Evolutionary conservation across 2,888 invertebrate genomes (phyloP), one percentile per base, ranked within the genome.

Genomic region (Cheilosia vulpina): DNA sequence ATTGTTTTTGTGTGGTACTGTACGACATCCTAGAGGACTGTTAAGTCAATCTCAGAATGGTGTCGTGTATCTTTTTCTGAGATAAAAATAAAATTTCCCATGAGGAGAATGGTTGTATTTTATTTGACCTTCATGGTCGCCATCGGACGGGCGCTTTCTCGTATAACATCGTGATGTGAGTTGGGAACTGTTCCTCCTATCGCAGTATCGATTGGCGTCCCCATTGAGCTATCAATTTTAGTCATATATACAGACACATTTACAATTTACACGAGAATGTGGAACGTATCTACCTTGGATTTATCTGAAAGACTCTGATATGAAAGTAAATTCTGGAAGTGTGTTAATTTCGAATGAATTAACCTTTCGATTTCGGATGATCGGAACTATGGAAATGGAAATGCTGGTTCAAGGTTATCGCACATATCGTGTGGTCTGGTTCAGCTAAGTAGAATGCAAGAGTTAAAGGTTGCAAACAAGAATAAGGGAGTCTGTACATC

Each of bases 1-100:
- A 3, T 4, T n/a, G 24, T 19, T 9, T 50, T 13, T 57, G 52
- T 60, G 50, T 41, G 58, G 17, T 15, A 7, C 31, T 62, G 60
- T 38, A 1, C 6, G 34, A 13, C 15, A 34, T 13, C 15, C 19
- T 1, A 21, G 17, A 24, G 52, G 11, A 38, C 13, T 13, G 38
- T 19, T 38, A 0, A n/a, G 47, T 58, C 65, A 73, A 73, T 63
- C 47, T 65, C 38, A 58, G 75, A 75, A 66, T 38, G 47, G 24
- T 58, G 53, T 75, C 57, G 41, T 50, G 38, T 65, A 31, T 43
- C 50, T 50, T 58, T 50, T 66, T 27, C 9, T 24, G 65, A 66
- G 50, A 75, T 66, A 75, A 75, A 75, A 75, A 75, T 75, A 75
- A 75, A 75, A 21, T 75, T 75, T 75, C 75, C 75, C 75, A 45